Evolutionary conservation across 2,888 invertebrate genomes (phyloP), one percentile per base, ranked within the genome.

Genomic region (Mesopsocus fuscifrons): DNA sequence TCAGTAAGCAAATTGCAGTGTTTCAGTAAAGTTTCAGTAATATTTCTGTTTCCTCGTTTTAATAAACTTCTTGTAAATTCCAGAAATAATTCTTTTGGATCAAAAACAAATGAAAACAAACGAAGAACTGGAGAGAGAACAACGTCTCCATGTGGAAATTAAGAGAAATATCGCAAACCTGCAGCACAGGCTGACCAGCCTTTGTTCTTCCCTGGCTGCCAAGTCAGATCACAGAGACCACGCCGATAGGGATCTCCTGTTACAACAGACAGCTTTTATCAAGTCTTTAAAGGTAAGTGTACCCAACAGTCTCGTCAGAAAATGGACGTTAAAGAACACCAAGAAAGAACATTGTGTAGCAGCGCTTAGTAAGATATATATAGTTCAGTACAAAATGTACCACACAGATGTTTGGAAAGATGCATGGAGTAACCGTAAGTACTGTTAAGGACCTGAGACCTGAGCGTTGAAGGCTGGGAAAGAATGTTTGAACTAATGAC

Each of bases 51-150:
- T n/a, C n/a, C n/a, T n/a, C 17, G 33, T 8, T 38, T 38, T 16
- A 41, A 26, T 44, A 31, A 17, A n/a, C 33, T 22, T 45, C 32
- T 20, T n/a, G n/a, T n/a, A n/a, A n/a, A n/a, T 21, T 30, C 47
- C 26, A 20, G 17, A 31, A 40, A n/a, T n/a, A n/a, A n/a, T n/a
- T n/a, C n/a, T n/a, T 43, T 71, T 83, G 58, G 76, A 78, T 34
- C 78, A 84, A 52, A 84, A 82, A 54, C 74, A 74, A 41, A 60
- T 77, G 51, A 76, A 76, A 52, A 65, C 80, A 21, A 74, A 75
- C 47, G 67, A 69, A 44, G 74, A 78, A 38, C 59, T 77, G 3
- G 74, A 75, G 16, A 59, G 63, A 8, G 66, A 74, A 11, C 55
- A 59, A 20, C 64, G 60, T 22, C 71, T 72, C 49, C 69, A 72